These are phyloP conservation scores for Schlechtendalia chinensis DNA, from an alignment of 1,140 invertebrate genomes.

Conservation along the genomic window DNA sequence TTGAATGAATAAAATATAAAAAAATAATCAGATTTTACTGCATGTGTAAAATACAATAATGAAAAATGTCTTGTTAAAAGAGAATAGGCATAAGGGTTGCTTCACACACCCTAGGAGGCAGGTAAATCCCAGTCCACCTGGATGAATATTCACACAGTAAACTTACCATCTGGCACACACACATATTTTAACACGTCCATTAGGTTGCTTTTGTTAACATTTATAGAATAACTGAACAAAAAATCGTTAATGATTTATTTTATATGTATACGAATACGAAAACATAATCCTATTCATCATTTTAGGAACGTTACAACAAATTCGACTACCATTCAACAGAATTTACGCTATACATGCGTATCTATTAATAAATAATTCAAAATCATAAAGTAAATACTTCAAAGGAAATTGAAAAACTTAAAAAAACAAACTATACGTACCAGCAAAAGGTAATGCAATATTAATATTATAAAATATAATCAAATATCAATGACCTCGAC, in stretches of 20 bases:
- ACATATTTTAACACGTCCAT: conserved; percentile 23
- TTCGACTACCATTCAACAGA: neutral
- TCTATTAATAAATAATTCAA: neutral
- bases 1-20: conserved; percentile 27
- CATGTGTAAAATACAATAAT: conserved; percentile 19
- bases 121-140: conserved; percentile 34
- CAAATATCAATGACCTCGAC: neutral
- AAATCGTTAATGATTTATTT: conserved; percentile 2
- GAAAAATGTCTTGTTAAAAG: conserved; percentile 29
- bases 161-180: conserved; percentile 11
- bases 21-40: conserved; percentile 32
- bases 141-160: conserved; percentile 35
- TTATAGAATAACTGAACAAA: conserved; percentile 11
- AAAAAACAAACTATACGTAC: no score
- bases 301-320: neutral
- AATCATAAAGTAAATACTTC: neutral
- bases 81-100: conserved; percentile 28
- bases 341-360: neutral
- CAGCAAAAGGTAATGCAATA: neutral
- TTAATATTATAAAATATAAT: neutral
- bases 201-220: conserved; percentile 24
- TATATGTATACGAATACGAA: neutral
- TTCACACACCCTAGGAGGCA: conserved; percentile 18
- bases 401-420: no score
- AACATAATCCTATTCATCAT: neutral